Evolutionary conservation across 2,888 invertebrate species (phyloP).

Genomic region (Phasia obesa): DNA sequence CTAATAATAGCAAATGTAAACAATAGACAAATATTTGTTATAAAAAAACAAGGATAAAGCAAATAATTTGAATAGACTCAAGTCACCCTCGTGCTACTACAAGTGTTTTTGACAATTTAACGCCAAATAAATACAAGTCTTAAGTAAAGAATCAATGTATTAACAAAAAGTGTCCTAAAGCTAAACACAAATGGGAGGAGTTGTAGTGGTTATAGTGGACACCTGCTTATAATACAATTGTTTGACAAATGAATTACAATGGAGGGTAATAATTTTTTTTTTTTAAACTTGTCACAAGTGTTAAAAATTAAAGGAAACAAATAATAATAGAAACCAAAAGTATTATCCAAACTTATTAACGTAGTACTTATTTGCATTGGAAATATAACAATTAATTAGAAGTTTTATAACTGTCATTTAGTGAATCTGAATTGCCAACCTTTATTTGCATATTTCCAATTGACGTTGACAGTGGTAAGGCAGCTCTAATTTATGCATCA

Average conservation of each 20-base stretch:
- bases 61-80: slow-evolving; percentile 59
- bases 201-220: slow-evolving; percentile 45
- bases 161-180: background rate
- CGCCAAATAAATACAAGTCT: slow-evolving; percentile 42
- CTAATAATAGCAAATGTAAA: slow-evolving; percentile 67
- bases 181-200: slow-evolving; percentile 39
- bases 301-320: slow-evolving; percentile 10
- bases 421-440: background rate
- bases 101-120: slow-evolving; percentile 54
- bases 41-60: slow-evolving; percentile 55
- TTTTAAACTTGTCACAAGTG: slow-evolving; percentile 15
- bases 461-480: no score
- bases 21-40: slow-evolving; percentile 65
- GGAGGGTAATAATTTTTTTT: slow-evolving; percentile 51
- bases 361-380: slow-evolving; percentile 8
- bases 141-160: background rate
- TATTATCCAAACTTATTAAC: background rate
- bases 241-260: slow-evolving; percentile 54
- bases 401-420: slow-evolving; percentile 9
- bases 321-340: background rate
- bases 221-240: slow-evolving; percentile 63
- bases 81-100: slow-evolving; percentile 36
- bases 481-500: no score
- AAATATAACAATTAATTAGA: slow-evolving; percentile 8
- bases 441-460: background rate